A percentile compares a stretch with the other conserved stretches of the same genome.
Conservation (phyloP, 2,797 vertebrate genomes). For the Percopsis omiscomaycus region DNA sequence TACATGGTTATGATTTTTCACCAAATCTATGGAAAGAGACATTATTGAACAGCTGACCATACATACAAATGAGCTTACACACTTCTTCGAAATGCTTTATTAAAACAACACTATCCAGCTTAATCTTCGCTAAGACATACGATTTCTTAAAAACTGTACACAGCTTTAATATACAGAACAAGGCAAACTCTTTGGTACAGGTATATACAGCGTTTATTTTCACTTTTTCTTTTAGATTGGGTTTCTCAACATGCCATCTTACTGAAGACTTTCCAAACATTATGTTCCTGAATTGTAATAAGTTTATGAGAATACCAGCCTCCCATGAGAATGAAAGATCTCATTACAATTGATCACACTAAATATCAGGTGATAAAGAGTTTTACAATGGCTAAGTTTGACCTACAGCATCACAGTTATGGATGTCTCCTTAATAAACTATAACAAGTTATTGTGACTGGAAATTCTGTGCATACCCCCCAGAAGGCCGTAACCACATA, state of each 20-base stretch:
- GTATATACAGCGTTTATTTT: conserved; percentile 78
- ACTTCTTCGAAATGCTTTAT: conserved; percentile 76
- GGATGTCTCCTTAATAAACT: conserved; percentile 24
- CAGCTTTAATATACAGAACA: conserved; percentile 83
- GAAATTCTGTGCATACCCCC: conserved; percentile 24
- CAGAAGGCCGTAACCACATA: no score
- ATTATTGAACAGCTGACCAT: conserved; percentile 62
- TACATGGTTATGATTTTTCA: conserved; percentile 52
- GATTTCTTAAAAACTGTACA: conserved; percentile 86
- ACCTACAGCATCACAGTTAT: conserved; percentile 44
- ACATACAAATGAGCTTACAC: conserved; percentile 64
- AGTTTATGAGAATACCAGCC: conserved; percentile 69
- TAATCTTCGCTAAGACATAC: conserved; percentile 82
- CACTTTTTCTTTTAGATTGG: conserved; percentile 54
- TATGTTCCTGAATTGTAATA: conserved; percentile 64
- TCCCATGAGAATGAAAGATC: conserved; percentile 58
- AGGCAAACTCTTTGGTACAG: conserved; percentile 86
- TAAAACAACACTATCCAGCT: conserved; percentile 82
- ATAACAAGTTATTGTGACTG: conserved; percentile 39
- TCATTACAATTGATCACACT: conserved; percentile 41
- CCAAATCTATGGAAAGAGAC: conserved; percentile 54
- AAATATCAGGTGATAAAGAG: conserved; percentile 46
- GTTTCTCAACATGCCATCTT: conserved; percentile 54
- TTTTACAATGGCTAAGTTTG: conserved; percentile 43
- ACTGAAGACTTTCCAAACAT: conserved; percentile 59